Evolutionary conservation across 2,797 vertebrate species (phyloP), one percentile per base, ranked within the genome.

Genomic region (Loriculus beryllinus): DNA sequence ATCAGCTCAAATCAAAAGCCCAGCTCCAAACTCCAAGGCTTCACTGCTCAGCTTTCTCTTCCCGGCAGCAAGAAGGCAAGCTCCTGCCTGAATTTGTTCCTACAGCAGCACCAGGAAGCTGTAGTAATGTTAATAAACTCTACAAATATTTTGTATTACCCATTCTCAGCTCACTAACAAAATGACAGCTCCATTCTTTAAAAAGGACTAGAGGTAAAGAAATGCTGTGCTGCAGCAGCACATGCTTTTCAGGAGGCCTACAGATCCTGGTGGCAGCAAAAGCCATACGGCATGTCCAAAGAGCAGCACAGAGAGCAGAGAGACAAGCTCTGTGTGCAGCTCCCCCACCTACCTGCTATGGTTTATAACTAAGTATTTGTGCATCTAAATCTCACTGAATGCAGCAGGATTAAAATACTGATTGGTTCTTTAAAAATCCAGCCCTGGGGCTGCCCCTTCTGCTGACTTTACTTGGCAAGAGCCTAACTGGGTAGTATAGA

Each of bases 261-360:
- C 3, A 49, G 45, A 57, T 20, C 14, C 20, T 3, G 9, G 21
- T 5, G 22, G 20, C 54, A 78, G 67, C 0, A 0, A 76, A 43
- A 88, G 39, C 70, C 69, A 19, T 21, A 20, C 0, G 49, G 47
- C 35, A n/a, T 1, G 2, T 33, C 17, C 42, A 47, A 49, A 45
- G 6, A 64, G 68, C 69, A 77, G 48, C 0, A 0, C 64, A 20
- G 18, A 3, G 3, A 70, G 20, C 23, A 48, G 14, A 87, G 75
- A 31, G 48, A 31, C 39, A 15, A 3, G 56, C n/a, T 68, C 76
- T 23, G 17, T 4, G 7, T 4, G 12, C 63, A 85, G 75, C 48
- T 72, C 33, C 31, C 59, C 14, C 71, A 56, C 9, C 54, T 29
- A 21, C 1, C 31, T n/a, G 7, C 18, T 29, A 67, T 1, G 9